Base-by-base conservation (phyloP, 2,888 invertebrate genomes). In the Caenorhabditis parvicauda region DNA sequence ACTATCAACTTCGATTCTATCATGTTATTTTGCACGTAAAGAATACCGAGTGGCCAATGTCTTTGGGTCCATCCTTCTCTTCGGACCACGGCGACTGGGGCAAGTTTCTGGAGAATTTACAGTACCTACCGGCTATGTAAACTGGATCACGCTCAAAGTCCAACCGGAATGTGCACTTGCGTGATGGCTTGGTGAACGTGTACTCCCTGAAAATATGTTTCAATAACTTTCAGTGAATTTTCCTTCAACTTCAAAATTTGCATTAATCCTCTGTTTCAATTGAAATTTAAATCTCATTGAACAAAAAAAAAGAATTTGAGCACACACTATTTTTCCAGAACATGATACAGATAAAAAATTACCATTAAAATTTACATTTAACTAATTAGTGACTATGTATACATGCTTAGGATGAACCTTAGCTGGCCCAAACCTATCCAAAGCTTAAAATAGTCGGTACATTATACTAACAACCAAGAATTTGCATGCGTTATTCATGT, bases 51-150 rank as follows among this genome's bases (percentile, higher is more conserved):
- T 72, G 64, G 21, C 70, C 72, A 1, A 64, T 59, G 14, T 65
- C 63, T 46, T 56, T 59, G 4, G 60, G 59, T 7, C 43, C 60
- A 56, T 67, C 68, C 46, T 70, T 70, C 17, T 70, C 72, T 53
- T 66, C 69, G 22, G 57, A 82, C 94, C 95, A 96, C 0, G 95
- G 95, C 0, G 93, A 92, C 84, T 98, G 96, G 48, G 92, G 89
- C 3, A 62, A 48, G 64, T 86, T 84, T 46, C 95, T 86, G 2
- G 89, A 89, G 77, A 88, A 87, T 82, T 94, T 94, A 68, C 88
- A 86, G 82, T 95, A 94, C 14, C 72, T 55, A 67, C 87, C 88
- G 82, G 79, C 74, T 66, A 82, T 50, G 72, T 65, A 79, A 47
- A 77, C 60, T 43, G 67, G 64, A 46, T 81, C 77, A 32, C 77